Evolutionary conservation across 92 coral and sea anemone genomes (phyloP).

Genomic region (Blastomussa wellsi): DNA sequence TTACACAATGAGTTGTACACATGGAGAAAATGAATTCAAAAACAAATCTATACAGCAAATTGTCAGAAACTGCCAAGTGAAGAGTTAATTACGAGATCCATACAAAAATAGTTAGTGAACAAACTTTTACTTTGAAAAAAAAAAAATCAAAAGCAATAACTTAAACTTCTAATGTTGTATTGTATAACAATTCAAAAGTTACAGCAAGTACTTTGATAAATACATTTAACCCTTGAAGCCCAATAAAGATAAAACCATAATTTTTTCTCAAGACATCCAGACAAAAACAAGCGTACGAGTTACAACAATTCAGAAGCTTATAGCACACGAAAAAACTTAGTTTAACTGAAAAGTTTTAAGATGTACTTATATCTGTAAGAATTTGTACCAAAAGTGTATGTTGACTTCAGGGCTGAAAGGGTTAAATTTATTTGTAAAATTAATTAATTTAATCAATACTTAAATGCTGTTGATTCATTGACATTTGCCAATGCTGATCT

Average conservation of each 20-base stretch:
- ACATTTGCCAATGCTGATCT: neutral
- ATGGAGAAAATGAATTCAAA: neutral
- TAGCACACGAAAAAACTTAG: neutral
- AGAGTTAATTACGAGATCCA: neutral
- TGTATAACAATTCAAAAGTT: neutral
- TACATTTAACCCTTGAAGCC: neutral
- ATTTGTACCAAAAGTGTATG: neutral
- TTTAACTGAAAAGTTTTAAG: neutral
- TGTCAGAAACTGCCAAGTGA: neutral
- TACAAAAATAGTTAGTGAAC: conserved; percentile 16
- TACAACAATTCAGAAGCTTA: neutral
- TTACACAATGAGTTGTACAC: neutral
- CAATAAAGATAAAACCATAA: neutral
- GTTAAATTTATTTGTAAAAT: neutral
- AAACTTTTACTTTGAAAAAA: neutral
- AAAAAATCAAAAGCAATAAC: neutral
- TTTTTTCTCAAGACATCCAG: neutral
- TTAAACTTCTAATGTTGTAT: neutral
- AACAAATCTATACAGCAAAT: neutral
- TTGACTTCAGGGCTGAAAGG: neutral
- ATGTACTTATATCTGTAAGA: neutral
- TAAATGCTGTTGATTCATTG: neutral
- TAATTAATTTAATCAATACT: neutral
- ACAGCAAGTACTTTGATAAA: neutral
- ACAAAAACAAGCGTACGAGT: neutral